Conservation (phyloP, 2,888 invertebrate species). For the Agonopterix subpropinquella region DNA sequence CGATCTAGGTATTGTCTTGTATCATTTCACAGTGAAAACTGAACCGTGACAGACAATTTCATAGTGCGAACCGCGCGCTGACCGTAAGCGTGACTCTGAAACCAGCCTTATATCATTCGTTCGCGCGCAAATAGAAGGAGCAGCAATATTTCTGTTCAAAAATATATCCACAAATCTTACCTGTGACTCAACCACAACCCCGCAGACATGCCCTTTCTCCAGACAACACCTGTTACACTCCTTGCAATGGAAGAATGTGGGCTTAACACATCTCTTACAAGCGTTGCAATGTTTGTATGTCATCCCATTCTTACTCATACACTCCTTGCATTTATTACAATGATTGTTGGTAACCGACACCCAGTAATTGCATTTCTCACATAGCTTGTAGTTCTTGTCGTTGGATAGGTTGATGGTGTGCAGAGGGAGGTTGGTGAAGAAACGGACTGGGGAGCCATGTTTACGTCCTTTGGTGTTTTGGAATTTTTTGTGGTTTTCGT, state of each 20-base stretch:
- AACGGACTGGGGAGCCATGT: slow-evolving; percentile 88
- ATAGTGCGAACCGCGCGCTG: too few species aligned
- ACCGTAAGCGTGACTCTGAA: too few species aligned
- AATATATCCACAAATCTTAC: slow-evolving; percentile 22
- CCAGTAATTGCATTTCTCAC: slow-evolving; percentile 83
- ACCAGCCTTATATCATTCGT: too few species aligned
- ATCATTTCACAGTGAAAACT: too few species aligned
- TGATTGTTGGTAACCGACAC: slow-evolving; percentile 58
- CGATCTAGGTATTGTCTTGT: too few species aligned
- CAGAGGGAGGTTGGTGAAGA: slow-evolving; percentile 88
- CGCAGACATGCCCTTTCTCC: slow-evolving; percentile 53
- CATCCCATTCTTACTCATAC: slow-evolving; percentile 76
- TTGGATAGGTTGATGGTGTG: slow-evolving; percentile 60
- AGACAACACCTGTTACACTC: slow-evolving; percentile 80
- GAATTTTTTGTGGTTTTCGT: slow-evolving; percentile 86
- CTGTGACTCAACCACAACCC: slow-evolving; percentile 52
- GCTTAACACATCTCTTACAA: slow-evolving; percentile 91
- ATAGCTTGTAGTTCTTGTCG: slow-evolving; percentile 83
- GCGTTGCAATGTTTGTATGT: slow-evolving; percentile 84
- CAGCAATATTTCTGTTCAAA: too few species aligned
- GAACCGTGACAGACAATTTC: too few species aligned
- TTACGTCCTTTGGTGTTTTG: slow-evolving; percentile 79
- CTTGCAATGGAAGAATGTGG: slow-evolving; percentile 86
- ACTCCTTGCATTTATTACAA: slow-evolving; percentile 54
- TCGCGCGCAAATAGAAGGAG: not conserved